Evolutionary conservation across 2,113 vertebrate genomes (phyloP).

Genomic region (Chlamydotis undulata): DNA sequence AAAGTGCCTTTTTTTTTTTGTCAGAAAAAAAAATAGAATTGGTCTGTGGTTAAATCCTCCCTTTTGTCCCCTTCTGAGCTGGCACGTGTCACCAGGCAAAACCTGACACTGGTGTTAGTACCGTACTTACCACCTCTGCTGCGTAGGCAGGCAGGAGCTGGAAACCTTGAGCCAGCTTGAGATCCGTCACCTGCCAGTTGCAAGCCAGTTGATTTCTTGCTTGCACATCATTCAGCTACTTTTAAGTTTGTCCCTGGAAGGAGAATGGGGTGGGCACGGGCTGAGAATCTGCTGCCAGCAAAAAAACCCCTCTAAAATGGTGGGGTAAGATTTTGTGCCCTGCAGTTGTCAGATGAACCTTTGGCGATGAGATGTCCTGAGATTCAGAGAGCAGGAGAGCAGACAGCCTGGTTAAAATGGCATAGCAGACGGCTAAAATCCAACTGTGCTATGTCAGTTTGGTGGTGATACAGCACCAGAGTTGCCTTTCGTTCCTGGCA

Average conservation of each 20-base stretch:
- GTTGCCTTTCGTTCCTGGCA: neutral
- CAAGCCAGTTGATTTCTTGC: neutral
- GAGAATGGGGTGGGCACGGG: neutral
- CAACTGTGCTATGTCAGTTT: neutral
- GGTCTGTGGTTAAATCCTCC: neutral
- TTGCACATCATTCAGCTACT: neutral
- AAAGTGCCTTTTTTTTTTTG: neutral
- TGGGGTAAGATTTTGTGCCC: neutral
- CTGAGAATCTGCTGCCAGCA: neutral
- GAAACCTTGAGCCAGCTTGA: neutral
- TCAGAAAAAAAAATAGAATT: neutral
- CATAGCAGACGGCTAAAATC: neutral
- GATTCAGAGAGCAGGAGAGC: neutral
- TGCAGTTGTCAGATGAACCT: neutral
- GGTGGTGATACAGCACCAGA: neutral
- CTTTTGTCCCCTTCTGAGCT: neutral
- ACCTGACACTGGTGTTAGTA: neutral
- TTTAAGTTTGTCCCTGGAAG: neutral
- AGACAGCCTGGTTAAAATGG: neutral
- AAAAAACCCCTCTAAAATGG: fast-evolving
- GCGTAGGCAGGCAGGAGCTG: neutral
- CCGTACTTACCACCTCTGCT: neutral
- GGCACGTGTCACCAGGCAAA: neutral
- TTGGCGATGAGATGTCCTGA: neutral
- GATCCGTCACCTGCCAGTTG: neutral